These are phyloP conservation scores for Helobdella robusta DNA, from an alignment of 2,888 invertebrate genomes.

Conservation along the genomic window DNA sequence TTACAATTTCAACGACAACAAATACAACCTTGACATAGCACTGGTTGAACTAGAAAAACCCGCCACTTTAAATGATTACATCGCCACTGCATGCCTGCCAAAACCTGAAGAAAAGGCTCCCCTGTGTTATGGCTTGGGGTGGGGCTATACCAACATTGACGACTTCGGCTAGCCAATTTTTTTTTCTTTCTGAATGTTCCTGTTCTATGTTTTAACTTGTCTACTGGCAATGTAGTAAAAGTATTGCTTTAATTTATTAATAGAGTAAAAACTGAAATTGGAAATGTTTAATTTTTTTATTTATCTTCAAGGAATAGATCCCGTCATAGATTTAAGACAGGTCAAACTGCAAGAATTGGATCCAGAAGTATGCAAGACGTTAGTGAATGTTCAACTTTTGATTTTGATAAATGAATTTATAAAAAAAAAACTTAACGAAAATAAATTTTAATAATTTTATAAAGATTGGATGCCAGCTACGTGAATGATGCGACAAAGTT, in stretches of 20 bases:
- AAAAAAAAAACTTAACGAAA: too few species aligned
- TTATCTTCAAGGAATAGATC: background rate
- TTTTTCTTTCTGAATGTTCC: background rate
- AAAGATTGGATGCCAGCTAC: too few species aligned
- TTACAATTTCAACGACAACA: conserved; percentile 4
- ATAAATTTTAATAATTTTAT: too few species aligned
- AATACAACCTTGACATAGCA: conserved; percentile 27
- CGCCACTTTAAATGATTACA: conserved; percentile 8
- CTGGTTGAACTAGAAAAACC: conserved; percentile 21
- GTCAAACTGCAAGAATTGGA: conserved; percentile 38
- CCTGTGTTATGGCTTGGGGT: conserved; percentile 27
- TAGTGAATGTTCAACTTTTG: too few species aligned
- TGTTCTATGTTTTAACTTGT: too few species aligned
- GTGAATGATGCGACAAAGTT: background rate
- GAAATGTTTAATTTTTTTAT: too few species aligned
- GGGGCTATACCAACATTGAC: conserved; percentile 15
- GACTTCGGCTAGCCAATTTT: background rate
- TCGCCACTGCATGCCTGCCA: conserved; percentile 28
- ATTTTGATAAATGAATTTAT: too few species aligned
- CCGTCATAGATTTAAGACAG: conserved; percentile 35
- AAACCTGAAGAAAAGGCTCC: background rate
- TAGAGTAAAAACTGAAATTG: too few species aligned
- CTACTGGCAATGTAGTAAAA: background rate
- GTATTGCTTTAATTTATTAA: background rate
- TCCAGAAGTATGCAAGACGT: too few species aligned